Evolutionary conservation across 1,140 invertebrate genomes (phyloP).

Genomic region (Procambarus clarkii): DNA sequence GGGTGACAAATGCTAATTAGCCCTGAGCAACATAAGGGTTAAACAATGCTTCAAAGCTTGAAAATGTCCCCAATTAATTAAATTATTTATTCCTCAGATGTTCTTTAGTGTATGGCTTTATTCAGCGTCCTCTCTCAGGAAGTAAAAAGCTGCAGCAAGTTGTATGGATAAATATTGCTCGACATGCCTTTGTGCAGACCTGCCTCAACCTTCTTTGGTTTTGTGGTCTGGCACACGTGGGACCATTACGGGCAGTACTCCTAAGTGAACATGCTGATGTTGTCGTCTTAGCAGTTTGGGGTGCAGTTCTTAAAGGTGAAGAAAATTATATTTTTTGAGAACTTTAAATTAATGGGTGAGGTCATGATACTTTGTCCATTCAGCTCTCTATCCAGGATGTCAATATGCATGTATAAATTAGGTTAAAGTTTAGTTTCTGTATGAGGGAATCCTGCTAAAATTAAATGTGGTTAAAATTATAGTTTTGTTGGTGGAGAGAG

Average conservation of each 20-base stretch:
- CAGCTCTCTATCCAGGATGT: too few relatives aligned
- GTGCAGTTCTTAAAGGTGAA: constrained; percentile 75
- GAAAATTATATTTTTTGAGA: not conserved
- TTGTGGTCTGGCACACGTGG: constrained; percentile 77
- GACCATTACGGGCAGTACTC: constrained; percentile 76
- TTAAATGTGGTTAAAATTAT: too few relatives aligned
- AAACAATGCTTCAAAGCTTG: too few relatives aligned
- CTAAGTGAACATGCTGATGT: constrained; percentile 77
- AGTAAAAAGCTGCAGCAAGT: constrained; percentile 75
- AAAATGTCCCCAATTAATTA: too few relatives aligned
- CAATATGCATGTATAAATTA: too few relatives aligned
- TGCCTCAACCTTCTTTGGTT: constrained; percentile 76
- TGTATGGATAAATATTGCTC: constrained; percentile 75
- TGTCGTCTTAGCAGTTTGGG: constrained; percentile 76
- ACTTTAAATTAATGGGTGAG: too few relatives aligned
- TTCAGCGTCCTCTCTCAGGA: constrained; percentile 77
- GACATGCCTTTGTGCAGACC: constrained; percentile 76
- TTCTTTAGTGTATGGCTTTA: constrained; percentile 74
- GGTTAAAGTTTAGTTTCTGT: too few relatives aligned
- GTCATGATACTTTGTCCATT: too few relatives aligned
- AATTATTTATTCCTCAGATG: constrained; percentile 72
- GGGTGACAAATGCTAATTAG: too few relatives aligned
- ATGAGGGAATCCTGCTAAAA: too few relatives aligned
- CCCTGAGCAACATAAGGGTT: too few relatives aligned
- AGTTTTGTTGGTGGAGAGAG: too few relatives aligned